Evolutionary conservation across 2,888 invertebrate species (phyloP).

Genomic region (Petrophora chlorosata): DNA sequence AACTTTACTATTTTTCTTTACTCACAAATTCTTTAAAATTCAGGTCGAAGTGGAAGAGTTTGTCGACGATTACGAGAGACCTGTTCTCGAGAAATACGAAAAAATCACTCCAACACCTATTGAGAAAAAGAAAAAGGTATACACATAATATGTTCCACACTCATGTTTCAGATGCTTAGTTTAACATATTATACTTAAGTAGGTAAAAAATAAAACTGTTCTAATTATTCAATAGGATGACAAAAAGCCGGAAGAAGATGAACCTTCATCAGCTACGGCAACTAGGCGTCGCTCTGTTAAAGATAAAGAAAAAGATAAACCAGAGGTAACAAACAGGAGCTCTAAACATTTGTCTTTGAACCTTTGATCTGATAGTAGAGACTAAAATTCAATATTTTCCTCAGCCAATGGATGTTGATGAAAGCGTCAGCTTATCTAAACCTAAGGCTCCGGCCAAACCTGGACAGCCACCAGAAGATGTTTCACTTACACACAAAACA

Average conservation of each 20-base stretch:
- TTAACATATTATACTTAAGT: neutral
- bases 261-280: slow-evolving; percentile 66
- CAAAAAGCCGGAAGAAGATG: slow-evolving; percentile 60
- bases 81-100: slow-evolving; percentile 88
- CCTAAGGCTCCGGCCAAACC: slow-evolving; percentile 70
- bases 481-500: slow-evolving; percentile 78
- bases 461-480: slow-evolving; percentile 73
- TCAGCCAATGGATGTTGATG: slow-evolving; percentile 77
- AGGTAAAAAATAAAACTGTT: neutral
- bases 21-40: slow-evolving; percentile 45
- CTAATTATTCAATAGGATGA: slow-evolving; percentile 54
- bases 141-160: slow-evolving; percentile 35
- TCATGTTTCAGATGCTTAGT: slow-evolving; percentile 12
- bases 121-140: slow-evolving; percentile 81
- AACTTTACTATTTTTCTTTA: slow-evolving; percentile 25
- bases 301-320: slow-evolving; percentile 73
- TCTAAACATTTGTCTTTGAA: neutral
- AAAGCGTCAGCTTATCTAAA: slow-evolving; percentile 72
- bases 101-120: slow-evolving; percentile 79
- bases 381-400: slow-evolving; percentile 34
- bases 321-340: slow-evolving; percentile 65
- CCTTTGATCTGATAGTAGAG: no score
- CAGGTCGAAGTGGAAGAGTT: slow-evolving; percentile 77
- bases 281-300: slow-evolving; percentile 73
- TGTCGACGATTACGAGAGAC: slow-evolving; percentile 89